phyloP scores from a whole-genome alignment of 2,113 vertebrate species.

The Daubentonia madagascariensis region DNA sequence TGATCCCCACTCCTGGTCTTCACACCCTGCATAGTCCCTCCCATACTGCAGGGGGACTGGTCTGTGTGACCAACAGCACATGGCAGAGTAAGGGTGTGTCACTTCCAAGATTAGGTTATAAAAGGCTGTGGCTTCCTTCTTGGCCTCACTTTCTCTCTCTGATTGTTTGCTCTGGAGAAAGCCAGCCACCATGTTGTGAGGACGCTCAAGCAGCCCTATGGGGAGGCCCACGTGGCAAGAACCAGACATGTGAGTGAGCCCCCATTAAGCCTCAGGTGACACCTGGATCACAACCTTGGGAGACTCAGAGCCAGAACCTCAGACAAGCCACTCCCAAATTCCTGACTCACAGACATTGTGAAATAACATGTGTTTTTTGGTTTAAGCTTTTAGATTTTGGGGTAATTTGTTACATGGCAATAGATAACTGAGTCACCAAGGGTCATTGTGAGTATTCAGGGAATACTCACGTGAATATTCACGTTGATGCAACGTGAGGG shows the following conservation, averaged over 20 bases:
- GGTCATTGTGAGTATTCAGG: fast-evolving
- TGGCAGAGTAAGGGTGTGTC: fast-evolving
- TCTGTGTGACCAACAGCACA: fast-evolving
- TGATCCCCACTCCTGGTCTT: background rate
- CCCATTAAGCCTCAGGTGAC: background rate
- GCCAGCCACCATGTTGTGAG: background rate
- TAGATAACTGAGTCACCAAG: background rate
- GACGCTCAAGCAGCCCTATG: background rate
- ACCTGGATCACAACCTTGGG: background rate
- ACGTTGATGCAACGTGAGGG: fast-evolving
- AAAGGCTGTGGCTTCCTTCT: background rate
- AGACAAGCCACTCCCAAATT: background rate
- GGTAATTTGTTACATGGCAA: background rate
- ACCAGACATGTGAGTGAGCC: background rate
- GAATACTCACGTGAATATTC: too few relatives aligned
- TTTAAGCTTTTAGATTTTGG: background rate
- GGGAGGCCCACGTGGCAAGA: background rate
- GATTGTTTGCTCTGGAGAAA: background rate
- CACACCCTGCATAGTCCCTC: fast-evolving
- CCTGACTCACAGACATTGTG: background rate
- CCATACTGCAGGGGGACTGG: background rate
- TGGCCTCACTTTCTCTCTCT: background rate
- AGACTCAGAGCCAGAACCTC: background rate
- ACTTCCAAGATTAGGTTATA: fast-evolving
- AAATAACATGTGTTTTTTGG: fast-evolving